Evolutionary conservation across 2,797 vertebrate species (phyloP), one percentile per base, ranked within the genome.

Genomic region (Ambastaia sidthimunki): DNA sequence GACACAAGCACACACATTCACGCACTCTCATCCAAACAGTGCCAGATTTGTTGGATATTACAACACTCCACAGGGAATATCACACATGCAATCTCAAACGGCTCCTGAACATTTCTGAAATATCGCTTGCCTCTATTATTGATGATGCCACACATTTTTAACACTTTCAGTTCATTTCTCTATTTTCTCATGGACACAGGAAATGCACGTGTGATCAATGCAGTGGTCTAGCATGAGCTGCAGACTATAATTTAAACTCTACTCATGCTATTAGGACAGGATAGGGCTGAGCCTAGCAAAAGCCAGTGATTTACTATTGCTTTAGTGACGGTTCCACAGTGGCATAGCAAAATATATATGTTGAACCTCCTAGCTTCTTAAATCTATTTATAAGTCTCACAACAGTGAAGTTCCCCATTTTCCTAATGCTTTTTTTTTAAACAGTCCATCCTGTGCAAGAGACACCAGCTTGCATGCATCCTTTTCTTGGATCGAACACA

Each of bases 171-270:
- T 57, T 74, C 21, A 19, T 77, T 80, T 80, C 83, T 88, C 68
- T 75, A 55, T 78, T 82, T 82, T 71, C 34, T 52, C 76, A 63
- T 50, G 57, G 74, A 74, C 41, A 44, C 41, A 44, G 41, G 41
- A 83, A 83, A 74, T 80, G 41, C 78, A 71, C 18, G 80, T 87
- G 68, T 87, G 86, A 90, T 85, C 89, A 85, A 83, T 80, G 86
- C 76, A 70, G 86, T 62, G 21, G 70, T 74, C 79, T 65, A 19
- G 52, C 77, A 57, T 81, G 85, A 83, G 85, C 88, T 76, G 85
- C 83, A 67, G 77, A 75, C 60, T 71, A 82, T 89, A 85, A 87
- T 80, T 88, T 86, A 81, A 69, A 69, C 78, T 77, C 57, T 67
- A 19, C n/a, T 63, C 52, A 9, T 59, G 57, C 37, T 76, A 80